Evolutionary conservation across 2,113 vertebrate species (phyloP), one percentile per base, ranked within the genome.

Genomic region (Suricata suricatta): DNA sequence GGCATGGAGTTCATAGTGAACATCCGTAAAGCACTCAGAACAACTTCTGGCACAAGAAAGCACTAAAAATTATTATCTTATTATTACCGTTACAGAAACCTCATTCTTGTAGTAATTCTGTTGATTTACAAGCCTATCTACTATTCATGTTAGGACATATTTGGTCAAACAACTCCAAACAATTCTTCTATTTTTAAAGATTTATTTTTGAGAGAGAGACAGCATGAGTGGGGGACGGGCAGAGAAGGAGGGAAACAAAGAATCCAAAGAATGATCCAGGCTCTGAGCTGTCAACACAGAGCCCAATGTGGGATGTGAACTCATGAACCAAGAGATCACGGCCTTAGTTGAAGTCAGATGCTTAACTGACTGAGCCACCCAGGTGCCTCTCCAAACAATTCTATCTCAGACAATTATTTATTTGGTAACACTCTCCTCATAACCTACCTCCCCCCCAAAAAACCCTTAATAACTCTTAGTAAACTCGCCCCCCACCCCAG

Each of bases 1-100:
- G 27, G 11, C 93, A 11, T 88, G 2, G 25, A 96, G 74, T 23
- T 68, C 64, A 54, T 41, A 57, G 27, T 71, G 57, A 81, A 80
- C 38, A 85, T 63, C 66, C 86, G 19, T 57, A 92, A 82, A 71
- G n/a, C 4, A 85, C 41, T 27, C 47, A 96, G 69, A 94, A 86
- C 17, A 87, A 50, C 47, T 57, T 50, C 33, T 91, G 54, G 35
- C 52, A 57, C 11, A 82, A 90, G 23, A 90, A 52, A 89, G 31
- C 17, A 35, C 35, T 90, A 41, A 76, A 35, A 63, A 80, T 79
- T 80, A 69, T 64, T 52, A 87, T n/a, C 31, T 52, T 63, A 57
- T 64, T 90, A 76, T 88, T 84, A 76, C 33, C 57, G 54, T 10
- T 79, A 71, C 8, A 93, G 63, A 96, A 83, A 41, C 16, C 23